Conservation (phyloP, 2,113 vertebrate species). For the Corythoichthys haematopterus region DNA sequence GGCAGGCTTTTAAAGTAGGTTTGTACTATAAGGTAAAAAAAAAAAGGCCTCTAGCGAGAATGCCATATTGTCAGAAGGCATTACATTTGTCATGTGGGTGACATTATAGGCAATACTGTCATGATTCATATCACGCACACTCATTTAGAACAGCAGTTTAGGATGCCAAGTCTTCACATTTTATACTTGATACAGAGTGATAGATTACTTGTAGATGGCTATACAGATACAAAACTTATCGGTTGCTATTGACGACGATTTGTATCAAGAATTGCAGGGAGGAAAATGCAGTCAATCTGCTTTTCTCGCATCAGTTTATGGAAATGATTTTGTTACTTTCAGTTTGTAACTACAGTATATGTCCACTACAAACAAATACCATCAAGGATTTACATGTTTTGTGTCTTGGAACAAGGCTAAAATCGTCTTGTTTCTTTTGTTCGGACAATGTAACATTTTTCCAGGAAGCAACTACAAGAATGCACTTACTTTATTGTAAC, state of each 20-base stretch:
- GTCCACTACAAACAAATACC: too few relatives aligned
- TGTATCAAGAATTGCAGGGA: too few relatives aligned
- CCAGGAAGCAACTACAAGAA: too few relatives aligned
- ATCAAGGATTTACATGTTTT: too few relatives aligned
- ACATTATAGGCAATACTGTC: background rate
- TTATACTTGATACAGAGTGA: background rate
- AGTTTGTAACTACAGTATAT: too few relatives aligned
- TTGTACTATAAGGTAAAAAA: conserved; percentile 62
- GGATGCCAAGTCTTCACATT: background rate
- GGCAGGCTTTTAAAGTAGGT: conserved; percentile 73
- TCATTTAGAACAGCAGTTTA: background rate
- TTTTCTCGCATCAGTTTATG: too few relatives aligned
- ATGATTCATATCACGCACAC: background rate
- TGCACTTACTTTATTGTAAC: too few relatives aligned
- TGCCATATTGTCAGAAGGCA: conserved; percentile 35
- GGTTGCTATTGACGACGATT: background rate
- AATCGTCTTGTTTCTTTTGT: too few relatives aligned
- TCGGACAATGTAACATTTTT: too few relatives aligned
- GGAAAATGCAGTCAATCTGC: too few relatives aligned
- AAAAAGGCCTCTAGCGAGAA: conserved; percentile 39
- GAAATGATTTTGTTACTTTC: too few relatives aligned
- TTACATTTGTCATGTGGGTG: background rate
- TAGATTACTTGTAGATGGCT: background rate
- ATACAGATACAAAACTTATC: background rate
- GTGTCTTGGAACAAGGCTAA: too few relatives aligned